These are phyloP conservation scores for Takifugu flavidus DNA, from an alignment of 2,113 vertebrate species.

Conservation along the genomic window DNA sequence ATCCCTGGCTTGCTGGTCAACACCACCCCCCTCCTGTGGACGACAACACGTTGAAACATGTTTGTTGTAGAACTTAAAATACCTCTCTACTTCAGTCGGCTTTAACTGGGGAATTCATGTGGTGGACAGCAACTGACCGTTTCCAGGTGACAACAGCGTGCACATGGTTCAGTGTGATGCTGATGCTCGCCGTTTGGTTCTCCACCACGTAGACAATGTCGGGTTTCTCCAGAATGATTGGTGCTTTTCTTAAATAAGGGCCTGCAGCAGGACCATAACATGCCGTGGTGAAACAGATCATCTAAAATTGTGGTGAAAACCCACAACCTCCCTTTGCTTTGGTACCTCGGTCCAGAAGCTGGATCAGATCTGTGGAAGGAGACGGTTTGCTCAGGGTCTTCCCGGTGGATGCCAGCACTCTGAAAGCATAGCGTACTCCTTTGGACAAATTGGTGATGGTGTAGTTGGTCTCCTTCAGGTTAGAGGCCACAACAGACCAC, in stretches of 20 bases:
- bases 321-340: no score
- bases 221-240: conserved; percentile 85
- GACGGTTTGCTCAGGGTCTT: conserved; percentile 91
- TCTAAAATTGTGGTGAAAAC: no score
- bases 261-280: conserved; percentile 63
- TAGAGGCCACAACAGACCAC: conserved; percentile 81
- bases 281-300: background rate
- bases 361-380: conserved; percentile 76
- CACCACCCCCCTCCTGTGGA: conserved; percentile 73
- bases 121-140: conserved; percentile 68
- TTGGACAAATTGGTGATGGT: conserved; percentile 80
- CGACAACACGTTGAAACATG: background rate
- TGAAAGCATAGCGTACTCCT: conserved; percentile 85
- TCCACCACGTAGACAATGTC: conserved; percentile 86
- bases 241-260: conserved; percentile 82
- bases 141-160: conserved; percentile 87
- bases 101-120: no score
- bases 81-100: no score
- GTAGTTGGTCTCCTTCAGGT: conserved; percentile 79
- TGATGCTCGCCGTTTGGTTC: conserved; percentile 81
- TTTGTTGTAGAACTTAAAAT: background rate
- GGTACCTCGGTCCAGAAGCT: conserved; percentile 84
- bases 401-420: conserved; percentile 83
- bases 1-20: conserved; percentile 72
- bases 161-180: conserved; percentile 88